Conservation (phyloP, 2,888 invertebrate genomes). For the Metallyticus violacea region DNA sequence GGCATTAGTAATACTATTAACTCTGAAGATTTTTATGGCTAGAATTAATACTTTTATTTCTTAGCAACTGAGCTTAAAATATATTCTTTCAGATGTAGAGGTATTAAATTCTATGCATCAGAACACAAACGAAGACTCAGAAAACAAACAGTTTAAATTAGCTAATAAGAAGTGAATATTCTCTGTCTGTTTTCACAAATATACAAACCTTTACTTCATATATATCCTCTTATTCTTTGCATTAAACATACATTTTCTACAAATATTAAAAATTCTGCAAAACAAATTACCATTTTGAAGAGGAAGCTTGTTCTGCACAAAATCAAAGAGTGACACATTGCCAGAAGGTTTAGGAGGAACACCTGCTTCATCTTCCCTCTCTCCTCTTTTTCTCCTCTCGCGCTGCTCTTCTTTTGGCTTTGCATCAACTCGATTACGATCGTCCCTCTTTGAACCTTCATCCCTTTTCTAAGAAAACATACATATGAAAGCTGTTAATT, state of each 20-base stretch:
- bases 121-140: neutral
- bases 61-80: no score
- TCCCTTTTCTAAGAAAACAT: constrained; percentile 38
- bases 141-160: neutral
- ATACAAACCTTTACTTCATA: neutral
- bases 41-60: no score
- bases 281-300: constrained; percentile 28
- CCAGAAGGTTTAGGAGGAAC: constrained; percentile 68
- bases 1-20: no score
- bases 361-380: constrained; percentile 52
- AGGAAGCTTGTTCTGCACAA: constrained; percentile 76
- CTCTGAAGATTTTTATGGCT: no score
- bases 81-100: no score
- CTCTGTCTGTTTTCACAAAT: no score
- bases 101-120: no score
- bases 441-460: constrained; percentile 49
- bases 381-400: constrained; percentile 41
- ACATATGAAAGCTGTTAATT: neutral
- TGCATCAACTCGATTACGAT: constrained; percentile 14
- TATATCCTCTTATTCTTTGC: neutral
- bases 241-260: neutral
- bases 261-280: neutral
- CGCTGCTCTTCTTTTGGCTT: constrained; percentile 43
- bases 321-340: constrained; percentile 77
- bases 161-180: no score